phyloP scores from a whole-genome alignment of 2,797 vertebrate species.

The Tolypeutes matacus region DNA sequence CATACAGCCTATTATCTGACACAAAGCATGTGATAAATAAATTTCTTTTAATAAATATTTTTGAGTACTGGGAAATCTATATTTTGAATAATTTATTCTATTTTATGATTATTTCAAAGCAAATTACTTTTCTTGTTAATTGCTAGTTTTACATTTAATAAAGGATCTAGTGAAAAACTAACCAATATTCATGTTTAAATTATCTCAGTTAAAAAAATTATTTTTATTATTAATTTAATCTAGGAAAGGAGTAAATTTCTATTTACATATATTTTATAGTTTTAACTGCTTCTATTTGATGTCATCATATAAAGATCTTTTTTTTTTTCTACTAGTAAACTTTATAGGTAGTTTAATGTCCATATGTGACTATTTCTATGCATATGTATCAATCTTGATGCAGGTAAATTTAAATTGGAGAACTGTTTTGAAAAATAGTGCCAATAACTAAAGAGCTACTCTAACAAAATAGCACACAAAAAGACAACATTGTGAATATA shows the following conservation, averaged over 20 bases:
- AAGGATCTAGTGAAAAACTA: background rate
- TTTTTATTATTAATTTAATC: conserved; percentile 35
- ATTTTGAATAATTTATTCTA: background rate
- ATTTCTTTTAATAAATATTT: background rate
- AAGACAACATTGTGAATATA: background rate
- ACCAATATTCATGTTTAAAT: conserved; percentile 12
- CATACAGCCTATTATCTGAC: background rate
- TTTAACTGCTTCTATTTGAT: background rate
- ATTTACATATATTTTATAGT: background rate
- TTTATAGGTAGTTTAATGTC: background rate
- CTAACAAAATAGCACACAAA: background rate
- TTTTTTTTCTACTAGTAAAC: background rate
- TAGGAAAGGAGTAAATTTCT: background rate
- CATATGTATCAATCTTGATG: background rate
- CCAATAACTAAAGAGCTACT: background rate
- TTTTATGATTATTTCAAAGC: background rate
- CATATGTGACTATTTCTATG: background rate
- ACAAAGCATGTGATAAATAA: background rate
- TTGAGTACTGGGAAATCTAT: background rate
- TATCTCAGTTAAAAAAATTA: background rate
- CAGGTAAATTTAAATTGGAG: background rate
- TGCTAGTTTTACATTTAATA: background rate
- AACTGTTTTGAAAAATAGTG: background rate
- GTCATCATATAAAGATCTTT: background rate
- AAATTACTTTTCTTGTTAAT: background rate